Evolutionary conservation across 2,113 vertebrate genomes (phyloP).

Genomic region (Cyanoramphus novaezelandiae): DNA sequence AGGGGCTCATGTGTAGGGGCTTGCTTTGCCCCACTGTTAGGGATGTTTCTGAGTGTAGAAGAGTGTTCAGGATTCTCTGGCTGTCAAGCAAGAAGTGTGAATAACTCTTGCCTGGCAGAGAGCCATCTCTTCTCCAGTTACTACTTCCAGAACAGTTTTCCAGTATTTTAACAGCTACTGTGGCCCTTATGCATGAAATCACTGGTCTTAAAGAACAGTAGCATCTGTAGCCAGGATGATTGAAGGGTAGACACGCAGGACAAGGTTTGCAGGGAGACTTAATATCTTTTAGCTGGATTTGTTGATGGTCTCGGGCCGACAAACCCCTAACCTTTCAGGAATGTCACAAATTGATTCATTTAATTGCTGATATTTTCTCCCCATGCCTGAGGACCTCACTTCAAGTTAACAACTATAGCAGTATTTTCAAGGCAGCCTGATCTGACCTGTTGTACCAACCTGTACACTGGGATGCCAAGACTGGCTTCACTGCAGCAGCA

Average conservation of each 20-base stretch:
- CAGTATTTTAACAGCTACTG: background rate
- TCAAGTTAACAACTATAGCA: background rate
- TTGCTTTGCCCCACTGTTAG: background rate
- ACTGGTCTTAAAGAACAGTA: background rate
- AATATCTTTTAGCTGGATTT: background rate
- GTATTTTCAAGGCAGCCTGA: background rate
- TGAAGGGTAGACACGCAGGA: background rate
- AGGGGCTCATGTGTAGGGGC: background rate
- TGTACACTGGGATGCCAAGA: accelerated
- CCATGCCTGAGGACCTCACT: background rate
- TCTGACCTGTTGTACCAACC: background rate
- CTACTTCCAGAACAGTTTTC: background rate
- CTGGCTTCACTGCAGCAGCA: background rate
- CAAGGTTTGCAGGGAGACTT: background rate
- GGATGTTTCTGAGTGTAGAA: background rate
- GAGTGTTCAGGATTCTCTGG: background rate
- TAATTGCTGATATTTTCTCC: background rate
- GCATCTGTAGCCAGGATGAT: background rate
- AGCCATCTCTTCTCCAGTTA: accelerated
- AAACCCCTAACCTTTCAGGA: background rate
- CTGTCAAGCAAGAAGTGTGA: background rate
- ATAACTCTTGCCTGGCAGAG: background rate
- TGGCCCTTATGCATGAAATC: background rate
- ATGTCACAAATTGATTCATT: background rate
- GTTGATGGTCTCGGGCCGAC: background rate